phyloP scores from a whole-genome alignment of 2,888 invertebrate genomes.

The Emmelina monodactyla region DNA sequence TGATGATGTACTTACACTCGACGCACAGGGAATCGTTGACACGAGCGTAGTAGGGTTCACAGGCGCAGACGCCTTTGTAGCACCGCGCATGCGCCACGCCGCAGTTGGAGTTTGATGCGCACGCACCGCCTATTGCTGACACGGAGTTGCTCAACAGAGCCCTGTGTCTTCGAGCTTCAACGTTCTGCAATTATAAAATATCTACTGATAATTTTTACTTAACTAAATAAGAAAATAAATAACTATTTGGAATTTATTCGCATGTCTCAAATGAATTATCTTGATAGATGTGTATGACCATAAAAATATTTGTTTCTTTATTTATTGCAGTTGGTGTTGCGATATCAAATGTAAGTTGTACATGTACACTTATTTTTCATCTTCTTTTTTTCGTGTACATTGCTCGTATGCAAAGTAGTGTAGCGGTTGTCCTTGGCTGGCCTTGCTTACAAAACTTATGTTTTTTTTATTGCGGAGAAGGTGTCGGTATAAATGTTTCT shows the following conservation, averaged over 20 bases:
- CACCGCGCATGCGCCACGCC: constrained; percentile 70
- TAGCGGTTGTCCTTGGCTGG: neutral
- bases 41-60: constrained; percentile 83
- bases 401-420: neutral
- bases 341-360: too few relatives aligned
- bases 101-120: constrained; percentile 71
- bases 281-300: too few relatives aligned
- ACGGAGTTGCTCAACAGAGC: constrained; percentile 18
- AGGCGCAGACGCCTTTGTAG: constrained; percentile 76
- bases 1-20: constrained; percentile 73
- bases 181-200: constrained; percentile 28
- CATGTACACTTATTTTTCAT: too few relatives aligned
- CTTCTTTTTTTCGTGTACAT: too few relatives aligned
- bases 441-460: too few relatives aligned
- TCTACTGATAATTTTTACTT: neutral
- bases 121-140: constrained; percentile 67
- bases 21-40: constrained; percentile 81
- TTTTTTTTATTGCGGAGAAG: too few relatives aligned
- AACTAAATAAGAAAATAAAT: neutral
- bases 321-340: too few relatives aligned
- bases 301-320: too few relatives aligned
- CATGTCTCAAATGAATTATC: too few relatives aligned
- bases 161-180: constrained; percentile 22
- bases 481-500: too few relatives aligned
- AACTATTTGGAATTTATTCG: too few relatives aligned